Evolutionary conservation across 1,140 invertebrate genomes (phyloP).

Genomic region (Drosophila seguyi): DNA sequence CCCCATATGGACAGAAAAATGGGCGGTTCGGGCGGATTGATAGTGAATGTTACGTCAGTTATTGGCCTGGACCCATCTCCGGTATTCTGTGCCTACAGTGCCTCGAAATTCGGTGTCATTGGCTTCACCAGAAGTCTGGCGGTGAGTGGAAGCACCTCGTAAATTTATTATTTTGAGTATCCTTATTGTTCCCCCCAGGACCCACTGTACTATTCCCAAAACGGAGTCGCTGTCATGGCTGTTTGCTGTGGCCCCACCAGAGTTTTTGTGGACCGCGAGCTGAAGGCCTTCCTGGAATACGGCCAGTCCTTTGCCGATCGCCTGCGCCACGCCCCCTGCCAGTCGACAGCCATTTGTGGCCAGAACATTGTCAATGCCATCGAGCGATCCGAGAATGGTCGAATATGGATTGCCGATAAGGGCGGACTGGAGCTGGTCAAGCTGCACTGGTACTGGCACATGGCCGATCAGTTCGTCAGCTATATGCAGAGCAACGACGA

Average conservation of each 20-base stretch:
- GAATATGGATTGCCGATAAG: slow-evolving; percentile 78
- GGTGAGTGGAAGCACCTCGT: slow-evolving; percentile 23
- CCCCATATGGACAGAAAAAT: slow-evolving; percentile 87
- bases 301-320: slow-evolving; percentile 75
- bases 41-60: slow-evolving; percentile 89
- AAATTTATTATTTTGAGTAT: neutral
- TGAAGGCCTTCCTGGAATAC: slow-evolving; percentile 68
- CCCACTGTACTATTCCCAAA: slow-evolving; percentile 71
- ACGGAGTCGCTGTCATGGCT: slow-evolving; percentile 76
- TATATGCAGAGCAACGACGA: slow-evolving; percentile 67
- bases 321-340: slow-evolving; percentile 72
- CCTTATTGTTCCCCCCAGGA: slow-evolving; percentile 34
- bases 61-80: slow-evolving; percentile 86
- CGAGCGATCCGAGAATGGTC: slow-evolving; percentile 70
- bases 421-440: slow-evolving; percentile 72
- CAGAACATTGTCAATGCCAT: slow-evolving; percentile 78
- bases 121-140: slow-evolving; percentile 85
- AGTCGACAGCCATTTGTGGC: slow-evolving; percentile 63
- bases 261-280: slow-evolving; percentile 63
- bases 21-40: slow-evolving; percentile 87
- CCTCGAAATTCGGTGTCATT: slow-evolving; percentile 86
- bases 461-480: slow-evolving; percentile 66
- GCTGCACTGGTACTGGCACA: slow-evolving; percentile 77
- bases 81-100: slow-evolving; percentile 85
- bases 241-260: slow-evolving; percentile 79